phyloP scores from a whole-genome alignment of 2,888 invertebrate genomes.

The Eupeodes luniger region DNA sequence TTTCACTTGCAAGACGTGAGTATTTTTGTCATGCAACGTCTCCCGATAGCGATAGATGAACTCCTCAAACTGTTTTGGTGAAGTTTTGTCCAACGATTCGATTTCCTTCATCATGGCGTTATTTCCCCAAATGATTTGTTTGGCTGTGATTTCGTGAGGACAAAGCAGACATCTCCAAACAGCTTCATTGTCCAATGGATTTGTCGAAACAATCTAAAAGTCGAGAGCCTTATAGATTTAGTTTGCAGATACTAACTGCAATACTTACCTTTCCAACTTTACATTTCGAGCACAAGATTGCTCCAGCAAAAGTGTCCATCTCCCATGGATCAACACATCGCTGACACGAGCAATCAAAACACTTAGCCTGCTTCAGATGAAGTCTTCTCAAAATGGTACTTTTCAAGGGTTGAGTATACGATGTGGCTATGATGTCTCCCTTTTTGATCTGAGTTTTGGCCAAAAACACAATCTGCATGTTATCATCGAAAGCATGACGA shows the following conservation, averaged over 20 bases:
- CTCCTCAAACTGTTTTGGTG: conserved; percentile 86
- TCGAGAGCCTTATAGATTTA: conserved; percentile 40
- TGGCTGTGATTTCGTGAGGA: conserved; percentile 85
- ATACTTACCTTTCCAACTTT: conserved; percentile 84
- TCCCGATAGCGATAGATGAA: conserved; percentile 87
- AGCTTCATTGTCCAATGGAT: conserved; percentile 87
- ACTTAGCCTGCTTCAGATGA: conserved; percentile 87
- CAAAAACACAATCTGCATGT: conserved; percentile 87
- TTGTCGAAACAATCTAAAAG: conserved; percentile 86
- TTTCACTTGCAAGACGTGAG: conserved; percentile 88
- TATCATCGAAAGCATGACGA: conserved; percentile 87
- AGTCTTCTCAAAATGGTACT: conserved; percentile 88
- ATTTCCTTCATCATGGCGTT: conserved; percentile 87
- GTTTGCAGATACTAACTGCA: not conserved
- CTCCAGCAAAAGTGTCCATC: conserved; percentile 87
- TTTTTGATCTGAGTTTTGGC: conserved; percentile 87
- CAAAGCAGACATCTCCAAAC: conserved; percentile 89
- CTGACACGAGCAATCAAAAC: conserved; percentile 88
- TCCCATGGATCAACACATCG: conserved; percentile 90
- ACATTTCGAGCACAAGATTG: conserved; percentile 88
- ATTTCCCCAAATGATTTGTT: conserved; percentile 87
- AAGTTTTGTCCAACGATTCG: conserved; percentile 85
- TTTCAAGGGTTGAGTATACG: conserved; percentile 89
- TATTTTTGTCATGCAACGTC: conserved; percentile 88
- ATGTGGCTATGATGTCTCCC: conserved; percentile 88